These are phyloP conservation scores for Tyto alba DNA, from an alignment of 2,113 vertebrate genomes.

Conservation along the genomic window DNA sequence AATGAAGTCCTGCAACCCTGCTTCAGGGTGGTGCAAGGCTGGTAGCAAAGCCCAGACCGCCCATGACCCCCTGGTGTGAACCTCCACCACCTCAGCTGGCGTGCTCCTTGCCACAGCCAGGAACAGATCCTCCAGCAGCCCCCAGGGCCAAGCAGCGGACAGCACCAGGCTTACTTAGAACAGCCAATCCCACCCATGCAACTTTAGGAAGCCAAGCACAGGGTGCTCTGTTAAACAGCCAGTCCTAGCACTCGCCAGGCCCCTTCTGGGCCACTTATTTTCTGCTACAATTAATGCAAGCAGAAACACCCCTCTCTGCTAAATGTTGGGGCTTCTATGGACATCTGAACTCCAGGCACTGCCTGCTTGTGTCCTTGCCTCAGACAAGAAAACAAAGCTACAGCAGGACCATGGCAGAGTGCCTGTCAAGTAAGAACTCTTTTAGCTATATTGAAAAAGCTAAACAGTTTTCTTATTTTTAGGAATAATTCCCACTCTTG, in stretches of 20 bases:
- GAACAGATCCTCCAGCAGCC: background rate
- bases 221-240: background rate
- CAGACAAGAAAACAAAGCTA: background rate
- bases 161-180: background rate
- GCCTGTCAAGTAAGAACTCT: background rate
- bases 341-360: background rate
- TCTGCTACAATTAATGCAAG: background rate
- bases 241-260: fast-evolving
- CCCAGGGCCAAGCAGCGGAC: background rate
- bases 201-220: background rate
- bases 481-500: background rate
- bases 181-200: background rate
- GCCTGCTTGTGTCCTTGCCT: background rate
- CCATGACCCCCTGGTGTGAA: background rate
- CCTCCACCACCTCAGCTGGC: background rate
- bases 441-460: background rate
- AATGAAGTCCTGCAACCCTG: background rate
- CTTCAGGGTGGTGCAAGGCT: background rate
- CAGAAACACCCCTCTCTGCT: background rate
- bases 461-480: background rate
- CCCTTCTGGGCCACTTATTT: background rate
- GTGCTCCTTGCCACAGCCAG: background rate
- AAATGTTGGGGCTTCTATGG: background rate
- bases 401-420: background rate
- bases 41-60: background rate